phyloP scores from a whole-genome alignment of 2,113 vertebrate species.

The Bettongia penicillata region DNA sequence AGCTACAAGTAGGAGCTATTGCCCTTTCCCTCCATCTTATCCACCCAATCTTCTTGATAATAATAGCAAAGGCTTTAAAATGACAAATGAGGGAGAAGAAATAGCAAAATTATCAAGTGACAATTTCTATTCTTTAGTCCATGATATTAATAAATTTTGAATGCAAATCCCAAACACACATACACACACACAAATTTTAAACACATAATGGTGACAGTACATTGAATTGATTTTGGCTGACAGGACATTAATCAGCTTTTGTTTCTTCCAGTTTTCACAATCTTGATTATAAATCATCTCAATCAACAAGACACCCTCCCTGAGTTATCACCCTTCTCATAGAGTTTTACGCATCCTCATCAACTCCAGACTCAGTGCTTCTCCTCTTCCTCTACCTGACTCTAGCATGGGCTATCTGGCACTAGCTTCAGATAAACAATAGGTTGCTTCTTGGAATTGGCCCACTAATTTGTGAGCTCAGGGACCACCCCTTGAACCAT shows the following conservation, averaged over 20 bases:
- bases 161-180: background rate
- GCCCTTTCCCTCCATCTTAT: background rate
- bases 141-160: slow-evolving; percentile 38
- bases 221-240: background rate
- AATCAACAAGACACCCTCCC: slow-evolving; percentile 56
- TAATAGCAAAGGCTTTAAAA: background rate
- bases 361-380: background rate
- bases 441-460: background rate
- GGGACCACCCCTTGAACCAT: slow-evolving; percentile 44
- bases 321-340: background rate
- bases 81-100: background rate
- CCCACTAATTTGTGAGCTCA: background rate
- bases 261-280: slow-evolving; percentile 35
- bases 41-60: background rate
- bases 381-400: background rate
- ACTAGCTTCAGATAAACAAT: slow-evolving; percentile 7
- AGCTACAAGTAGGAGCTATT: background rate
- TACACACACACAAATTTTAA: background rate
- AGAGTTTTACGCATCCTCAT: background rate
- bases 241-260: slow-evolving; percentile 14
- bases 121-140: slow-evolving; percentile 32
- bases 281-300: slow-evolving; percentile 50
- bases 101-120: no score
- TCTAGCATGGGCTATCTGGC: background rate
- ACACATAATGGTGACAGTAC: background rate